Evolutionary conservation across 2,113 vertebrate genomes (phyloP).

Genomic region (Martes martes): DNA sequence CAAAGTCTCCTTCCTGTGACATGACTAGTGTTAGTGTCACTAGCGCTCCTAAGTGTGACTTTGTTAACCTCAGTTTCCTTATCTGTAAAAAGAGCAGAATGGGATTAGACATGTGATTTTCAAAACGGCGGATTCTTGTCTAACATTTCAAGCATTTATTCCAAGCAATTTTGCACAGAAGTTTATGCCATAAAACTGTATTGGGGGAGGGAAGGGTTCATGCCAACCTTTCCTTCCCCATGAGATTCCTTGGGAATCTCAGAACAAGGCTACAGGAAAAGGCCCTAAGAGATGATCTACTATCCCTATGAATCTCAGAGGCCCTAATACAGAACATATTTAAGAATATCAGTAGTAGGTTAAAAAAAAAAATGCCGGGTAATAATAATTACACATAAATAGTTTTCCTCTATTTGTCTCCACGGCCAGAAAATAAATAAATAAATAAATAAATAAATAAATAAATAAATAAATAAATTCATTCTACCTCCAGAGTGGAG

Average conservation of each 20-base stretch:
- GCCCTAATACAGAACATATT: not conserved
- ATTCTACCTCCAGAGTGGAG: not conserved
- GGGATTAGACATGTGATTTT: not conserved
- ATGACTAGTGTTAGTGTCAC: not conserved
- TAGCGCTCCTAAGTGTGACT: not conserved
- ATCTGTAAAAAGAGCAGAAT: not conserved
- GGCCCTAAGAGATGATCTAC: not conserved
- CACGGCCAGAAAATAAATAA: not conserved
- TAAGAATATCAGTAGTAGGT: not conserved
- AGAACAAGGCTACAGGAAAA: not conserved
- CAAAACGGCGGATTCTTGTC: not conserved
- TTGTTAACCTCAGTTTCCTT: not conserved
- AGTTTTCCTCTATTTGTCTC: conserved; percentile 1
- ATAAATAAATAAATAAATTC: not conserved
- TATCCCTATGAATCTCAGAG: not conserved
- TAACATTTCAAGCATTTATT: not conserved
- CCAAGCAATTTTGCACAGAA: not conserved
- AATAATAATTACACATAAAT: not conserved
- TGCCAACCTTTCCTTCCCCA: rapidly evolving
- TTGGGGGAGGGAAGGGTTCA: not conserved
- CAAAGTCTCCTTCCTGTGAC: not conserved
- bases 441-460: no score
- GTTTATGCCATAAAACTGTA: not conserved
- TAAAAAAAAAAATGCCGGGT: not conserved
- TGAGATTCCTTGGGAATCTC: not conserved